phyloP scores from a whole-genome alignment of 2,888 invertebrate genomes.

The Chaitophorus viminalis region DNA sequence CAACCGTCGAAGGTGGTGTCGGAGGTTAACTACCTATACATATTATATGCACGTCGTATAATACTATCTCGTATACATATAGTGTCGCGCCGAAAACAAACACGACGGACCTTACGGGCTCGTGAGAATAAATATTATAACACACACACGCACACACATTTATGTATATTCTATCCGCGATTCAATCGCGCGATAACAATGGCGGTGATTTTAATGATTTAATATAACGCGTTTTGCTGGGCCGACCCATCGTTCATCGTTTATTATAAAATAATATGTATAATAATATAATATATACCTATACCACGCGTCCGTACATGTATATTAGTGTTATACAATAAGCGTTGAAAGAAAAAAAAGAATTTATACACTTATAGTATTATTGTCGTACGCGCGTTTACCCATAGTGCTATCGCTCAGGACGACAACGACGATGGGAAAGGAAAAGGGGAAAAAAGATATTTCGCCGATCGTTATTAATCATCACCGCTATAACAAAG shows the following conservation, averaged over 20 bases:
- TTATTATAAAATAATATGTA: too few species aligned
- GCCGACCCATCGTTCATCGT: neutral
- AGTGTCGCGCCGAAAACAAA: slow-evolving; percentile 41
- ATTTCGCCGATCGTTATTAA: neutral
- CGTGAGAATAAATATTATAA: neutral
- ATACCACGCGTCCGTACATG: neutral
- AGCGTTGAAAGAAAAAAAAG: neutral
- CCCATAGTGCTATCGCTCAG: neutral
- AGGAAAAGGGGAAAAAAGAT: neutral
- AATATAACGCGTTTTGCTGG: neutral
- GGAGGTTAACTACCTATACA: neutral
- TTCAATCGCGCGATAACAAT: neutral
- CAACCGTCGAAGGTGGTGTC: neutral
- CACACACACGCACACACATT: too few species aligned
- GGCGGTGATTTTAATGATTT: neutral
- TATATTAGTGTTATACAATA: neutral
- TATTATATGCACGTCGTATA: neutral
- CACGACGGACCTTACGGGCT: too few species aligned
- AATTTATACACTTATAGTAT: too few species aligned
- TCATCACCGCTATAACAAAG: too few species aligned
- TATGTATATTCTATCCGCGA: neutral
- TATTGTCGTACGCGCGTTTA: too few species aligned
- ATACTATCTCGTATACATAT: neutral
- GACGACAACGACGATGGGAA: neutral
- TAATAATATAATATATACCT: too few species aligned